Base-by-base conservation (phyloP, 1,140 invertebrate species). In the Dysdera silvatica region DNA sequence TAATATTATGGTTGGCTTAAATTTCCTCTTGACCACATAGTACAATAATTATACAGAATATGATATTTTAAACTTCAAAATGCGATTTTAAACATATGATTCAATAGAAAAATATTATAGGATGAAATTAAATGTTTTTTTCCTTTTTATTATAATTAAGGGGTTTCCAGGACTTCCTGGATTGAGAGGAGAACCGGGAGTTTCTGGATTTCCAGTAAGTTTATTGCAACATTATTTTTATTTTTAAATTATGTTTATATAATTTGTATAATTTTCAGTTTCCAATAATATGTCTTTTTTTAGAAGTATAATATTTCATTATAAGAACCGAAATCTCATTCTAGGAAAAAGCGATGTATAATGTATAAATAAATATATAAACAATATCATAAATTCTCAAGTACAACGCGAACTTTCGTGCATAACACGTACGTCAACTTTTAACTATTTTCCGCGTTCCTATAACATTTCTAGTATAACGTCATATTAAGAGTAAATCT, bases 141-240 rank as follows among this genome's bases (percentile, higher is more conserved):
- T n/a, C 29, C 10, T 41, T 35, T 54, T 12, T 35, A 3, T 20
- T 14, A 10, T 37, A 37, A 41, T 49, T 3, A 23, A 65, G 62
- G 62, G 62, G 4, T 58, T 65, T 35, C 35, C 48, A 33, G 62
- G 62, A 24, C 20, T 45, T 45, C 55, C 62, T 33, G 62, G 62
- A 6, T 23, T 45, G 3, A 31, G 48, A 45, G 62, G 62, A 20
- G 55, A 58, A 47, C 48, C 49, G 8, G 62, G 62, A 35, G 14
- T 53, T 33, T 28, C 59, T 33, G 62, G 62, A 43, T 65, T 65
- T 26, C 62, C 62, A 14, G 62, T 65, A 32, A 65, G 55, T 65
- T 48, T 7, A 24, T 26, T n/a, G n/a, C n/a, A n/a, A n/a, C n/a
- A 16, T 14, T 23, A 1, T 23, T 48, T 18, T 23, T 23, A 20